Base-by-base conservation (phyloP, 2,888 invertebrate species). In the Drosophila ustulata region DNA sequence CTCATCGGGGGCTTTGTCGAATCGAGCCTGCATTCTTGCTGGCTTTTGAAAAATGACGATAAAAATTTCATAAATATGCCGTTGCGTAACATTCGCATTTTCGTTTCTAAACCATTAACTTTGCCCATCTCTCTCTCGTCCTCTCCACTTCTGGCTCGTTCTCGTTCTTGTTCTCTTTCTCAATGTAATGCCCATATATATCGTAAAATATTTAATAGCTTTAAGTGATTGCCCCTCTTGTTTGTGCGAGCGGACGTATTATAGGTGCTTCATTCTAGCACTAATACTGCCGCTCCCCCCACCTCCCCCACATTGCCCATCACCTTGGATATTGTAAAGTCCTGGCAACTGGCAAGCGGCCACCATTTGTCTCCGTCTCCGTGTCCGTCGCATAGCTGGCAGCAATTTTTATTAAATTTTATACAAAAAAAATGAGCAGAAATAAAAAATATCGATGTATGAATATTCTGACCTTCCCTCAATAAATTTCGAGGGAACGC, bases 151-250 rank as follows among this genome's bases (percentile, higher is more conserved):
- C 43, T 41, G 11, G 13, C 8, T 18, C 18, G 18, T 26, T 37
- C 8, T 28, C 6, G 11, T 7, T 39, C 4, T 26, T 11, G 18
- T n/a, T 41, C 47, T 53, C 61, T 37, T 56, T 37, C 39, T 32
- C 55, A 46, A 39, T 53, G 41, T 39, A 55, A 53, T 41, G 32
- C 13, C 25, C 46, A 39, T 13, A 67, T 47, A 87, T 73, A 83
- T 79, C 88, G 80, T 89, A 78, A 89, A 86, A 86, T 89, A 89
- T 89, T 89, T 84, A 86, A 85, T 88, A 80, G 85, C 80, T 78
- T 80, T 84, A 87, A 84, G 85, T 84, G 89, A 74, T 89, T 72
- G 71, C 69, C 43, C 49, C 63, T 63, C 64, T 64, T 71, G 68
- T 71, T 64, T 69, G 67, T 49, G 57, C 41, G 49, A 4, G 4